These are phyloP conservation scores for Sinonovacula constricta DNA, from an alignment of 1,140 invertebrate genomes.

Conservation along the genomic window DNA sequence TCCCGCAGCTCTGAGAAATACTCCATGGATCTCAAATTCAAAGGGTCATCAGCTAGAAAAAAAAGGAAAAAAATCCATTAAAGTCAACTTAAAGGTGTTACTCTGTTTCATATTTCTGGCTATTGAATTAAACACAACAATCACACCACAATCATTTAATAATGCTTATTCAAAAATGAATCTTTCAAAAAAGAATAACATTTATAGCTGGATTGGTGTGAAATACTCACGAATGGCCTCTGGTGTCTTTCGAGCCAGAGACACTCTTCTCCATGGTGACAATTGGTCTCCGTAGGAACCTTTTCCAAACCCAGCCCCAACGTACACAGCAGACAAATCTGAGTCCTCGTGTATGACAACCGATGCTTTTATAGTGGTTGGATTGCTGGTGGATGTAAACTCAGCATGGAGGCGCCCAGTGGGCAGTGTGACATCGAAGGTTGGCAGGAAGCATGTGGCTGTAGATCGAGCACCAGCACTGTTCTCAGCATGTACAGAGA, in stretches of 20 bases:
- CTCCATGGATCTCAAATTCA: not conserved
- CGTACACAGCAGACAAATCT: not conserved
- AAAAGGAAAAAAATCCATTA: too few species aligned
- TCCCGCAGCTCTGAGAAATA: not conserved
- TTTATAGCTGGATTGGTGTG: too few species aligned
- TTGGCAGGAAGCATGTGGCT: slow-evolving; percentile 48
- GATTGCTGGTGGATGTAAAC: slow-evolving; percentile 50
- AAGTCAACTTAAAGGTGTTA: too few species aligned
- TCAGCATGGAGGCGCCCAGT: slow-evolving; percentile 43
- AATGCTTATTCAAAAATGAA: too few species aligned
- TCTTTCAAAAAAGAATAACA: too few species aligned
- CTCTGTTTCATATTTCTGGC: too few species aligned
- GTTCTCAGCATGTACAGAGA: slow-evolving; percentile 52
- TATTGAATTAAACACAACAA: too few species aligned
- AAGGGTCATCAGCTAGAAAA: not conserved
- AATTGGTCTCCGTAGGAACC: slow-evolving; percentile 31
- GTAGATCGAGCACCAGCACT: slow-evolving; percentile 22
- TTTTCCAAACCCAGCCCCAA: slow-evolving; percentile 45
- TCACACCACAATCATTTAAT: too few species aligned
- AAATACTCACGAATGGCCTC: too few species aligned
- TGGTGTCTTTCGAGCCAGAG: not conserved
- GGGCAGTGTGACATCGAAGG: slow-evolving; percentile 56
- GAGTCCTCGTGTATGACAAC: slow-evolving; percentile 55
- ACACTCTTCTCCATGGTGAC: too few species aligned
- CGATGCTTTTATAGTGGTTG: slow-evolving; percentile 29